Percentiles rank a stretch among this genome's conserved stretches.
phyloP scores from a whole-genome alignment of 2,113 vertebrate genomes.

The Corynorhinus townsendii region DNA sequence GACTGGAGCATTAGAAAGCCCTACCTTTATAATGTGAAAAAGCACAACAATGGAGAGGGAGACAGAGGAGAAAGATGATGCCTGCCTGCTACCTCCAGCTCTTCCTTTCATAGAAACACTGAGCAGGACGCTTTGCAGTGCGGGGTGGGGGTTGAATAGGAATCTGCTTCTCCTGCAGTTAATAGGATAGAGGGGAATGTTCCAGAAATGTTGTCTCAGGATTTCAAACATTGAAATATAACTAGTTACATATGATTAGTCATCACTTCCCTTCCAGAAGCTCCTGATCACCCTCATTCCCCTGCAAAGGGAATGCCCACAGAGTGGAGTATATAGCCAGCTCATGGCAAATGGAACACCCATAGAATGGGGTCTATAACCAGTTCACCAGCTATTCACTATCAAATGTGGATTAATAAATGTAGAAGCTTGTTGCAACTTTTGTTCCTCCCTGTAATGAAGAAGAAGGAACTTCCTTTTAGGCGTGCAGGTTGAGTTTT shows the following conservation, averaged over 20 bases:
- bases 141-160: not conserved
- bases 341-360: too few relatives aligned
- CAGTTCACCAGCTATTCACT: fast-evolving
- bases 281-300: not conserved
- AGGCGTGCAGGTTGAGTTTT: not conserved
- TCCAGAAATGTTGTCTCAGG: not conserved
- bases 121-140: fast-evolving
- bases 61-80: fast-evolving
- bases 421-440: not conserved
- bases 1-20: not conserved
- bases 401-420: too few relatives aligned
- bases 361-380: not conserved
- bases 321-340: not conserved
- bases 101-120: not conserved
- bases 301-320: not conserved
- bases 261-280: not conserved
- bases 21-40: not conserved
- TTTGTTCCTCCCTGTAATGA: not conserved
- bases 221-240: not conserved
- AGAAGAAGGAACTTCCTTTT: not conserved
- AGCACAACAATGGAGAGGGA: fast-evolving
- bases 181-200: not conserved
- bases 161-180: not conserved
- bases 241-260: not conserved
- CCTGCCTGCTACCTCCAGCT: fast-evolving